These are phyloP conservation scores for Lontra canadensis DNA, from an alignment of 2,113 vertebrate genomes.

Conservation along the genomic window DNA sequence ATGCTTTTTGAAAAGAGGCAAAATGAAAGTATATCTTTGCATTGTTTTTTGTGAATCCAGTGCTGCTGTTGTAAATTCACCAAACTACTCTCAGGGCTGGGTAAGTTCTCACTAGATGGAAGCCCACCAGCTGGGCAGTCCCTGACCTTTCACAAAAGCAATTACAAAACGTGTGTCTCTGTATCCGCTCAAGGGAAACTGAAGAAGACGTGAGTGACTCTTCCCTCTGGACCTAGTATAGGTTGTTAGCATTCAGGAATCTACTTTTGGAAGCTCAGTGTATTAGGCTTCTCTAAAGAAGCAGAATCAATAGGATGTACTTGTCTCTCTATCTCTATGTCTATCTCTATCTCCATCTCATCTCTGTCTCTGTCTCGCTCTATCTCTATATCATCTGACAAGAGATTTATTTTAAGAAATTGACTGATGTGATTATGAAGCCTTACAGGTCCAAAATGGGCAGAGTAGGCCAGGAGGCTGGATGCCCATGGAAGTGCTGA, in stretches of 20 bases:
- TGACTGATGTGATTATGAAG: neutral
- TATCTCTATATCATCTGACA: neutral
- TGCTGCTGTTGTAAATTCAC: neutral
- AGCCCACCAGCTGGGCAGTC: neutral
- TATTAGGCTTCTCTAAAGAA: neutral
- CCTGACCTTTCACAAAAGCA: neutral
- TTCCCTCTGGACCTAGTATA: neutral
- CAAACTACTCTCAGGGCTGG: neutral
- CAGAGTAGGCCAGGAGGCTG: neutral
- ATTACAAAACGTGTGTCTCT: neutral
- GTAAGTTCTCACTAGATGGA: neutral
- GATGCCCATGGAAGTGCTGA: neutral
- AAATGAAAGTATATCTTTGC: neutral
- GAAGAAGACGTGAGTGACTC: neutral
- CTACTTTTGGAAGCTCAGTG: neutral
- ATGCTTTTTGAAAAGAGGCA: neutral
- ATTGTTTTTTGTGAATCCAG: neutral
- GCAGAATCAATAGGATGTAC: neutral
- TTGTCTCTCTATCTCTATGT: neutral
- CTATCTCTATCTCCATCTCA: neutral
- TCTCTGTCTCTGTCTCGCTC: neutral
- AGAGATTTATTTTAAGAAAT: neutral
- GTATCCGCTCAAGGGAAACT: neutral
- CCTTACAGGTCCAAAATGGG: neutral
- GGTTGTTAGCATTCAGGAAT: neutral